Evolutionary conservation across 2,888 invertebrate species (phyloP).

Genomic region (Steromphala cineraria): DNA sequence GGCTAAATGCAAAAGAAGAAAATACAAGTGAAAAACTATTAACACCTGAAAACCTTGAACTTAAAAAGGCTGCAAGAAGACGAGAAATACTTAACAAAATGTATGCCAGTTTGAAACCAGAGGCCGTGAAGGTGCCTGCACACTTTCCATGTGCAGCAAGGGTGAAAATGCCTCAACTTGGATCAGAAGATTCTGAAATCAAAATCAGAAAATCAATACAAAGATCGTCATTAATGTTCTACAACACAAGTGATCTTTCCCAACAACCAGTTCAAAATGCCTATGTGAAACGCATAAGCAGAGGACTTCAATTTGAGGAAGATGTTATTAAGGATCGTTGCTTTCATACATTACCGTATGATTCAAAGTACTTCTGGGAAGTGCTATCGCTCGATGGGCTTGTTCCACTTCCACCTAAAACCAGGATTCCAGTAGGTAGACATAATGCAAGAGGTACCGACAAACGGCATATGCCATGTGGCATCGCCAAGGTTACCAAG

Average conservation of each 20-base stretch:
- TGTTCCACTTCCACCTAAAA: constrained; percentile 46
- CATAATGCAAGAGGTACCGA: constrained; percentile 61
- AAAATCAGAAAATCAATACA: constrained; percentile 26
- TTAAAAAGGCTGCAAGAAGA: background rate
- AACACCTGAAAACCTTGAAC: background rate
- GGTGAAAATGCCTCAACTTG: constrained; percentile 67
- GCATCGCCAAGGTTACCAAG: constrained; percentile 54
- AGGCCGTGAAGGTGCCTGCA: constrained; percentile 33
- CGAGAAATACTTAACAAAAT: background rate
- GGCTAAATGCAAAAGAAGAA: background rate
- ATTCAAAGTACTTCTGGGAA: constrained; percentile 67
- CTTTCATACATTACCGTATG: constrained; percentile 71
- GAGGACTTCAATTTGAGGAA: constrained; percentile 68
- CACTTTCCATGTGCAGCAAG: constrained; percentile 68
- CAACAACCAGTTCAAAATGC: constrained; percentile 49
- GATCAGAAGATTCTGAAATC: constrained; percentile 57
- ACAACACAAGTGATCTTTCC: constrained; percentile 4
- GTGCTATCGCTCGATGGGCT: constrained; percentile 63
- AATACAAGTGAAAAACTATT: background rate
- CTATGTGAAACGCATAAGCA: constrained; percentile 65
- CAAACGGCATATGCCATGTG: constrained; percentile 65
- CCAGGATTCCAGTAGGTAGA: constrained; percentile 54
- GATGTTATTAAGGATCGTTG: constrained; percentile 72
- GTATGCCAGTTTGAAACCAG: background rate
- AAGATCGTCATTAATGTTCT: constrained; percentile 20